Evolutionary conservation across 2,797 vertebrate species (phyloP).

Genomic region (Dermochelys coriacea): DNA sequence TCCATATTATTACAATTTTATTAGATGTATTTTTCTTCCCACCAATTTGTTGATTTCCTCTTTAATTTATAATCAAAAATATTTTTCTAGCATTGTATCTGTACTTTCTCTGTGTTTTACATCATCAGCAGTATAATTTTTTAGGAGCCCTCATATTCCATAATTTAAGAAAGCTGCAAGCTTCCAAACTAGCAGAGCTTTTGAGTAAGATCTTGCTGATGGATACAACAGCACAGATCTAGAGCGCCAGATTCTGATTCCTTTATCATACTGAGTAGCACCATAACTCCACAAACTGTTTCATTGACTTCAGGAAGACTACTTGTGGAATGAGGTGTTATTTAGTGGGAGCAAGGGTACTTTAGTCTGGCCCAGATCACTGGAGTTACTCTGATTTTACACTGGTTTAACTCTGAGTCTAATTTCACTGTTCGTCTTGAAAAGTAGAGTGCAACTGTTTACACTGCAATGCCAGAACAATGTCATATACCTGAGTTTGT

Average conservation of each 20-base stretch:
- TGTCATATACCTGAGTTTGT: neutral
- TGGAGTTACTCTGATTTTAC: neutral
- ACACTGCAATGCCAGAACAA: neutral
- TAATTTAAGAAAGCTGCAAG: neutral
- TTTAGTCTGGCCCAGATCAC: neutral
- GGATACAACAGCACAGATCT: neutral
- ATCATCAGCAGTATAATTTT: neutral
- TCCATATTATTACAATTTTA: neutral
- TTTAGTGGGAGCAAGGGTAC: neutral
- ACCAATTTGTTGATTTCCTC: neutral
- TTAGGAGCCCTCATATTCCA: neutral
- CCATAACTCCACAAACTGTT: rapidly evolving
- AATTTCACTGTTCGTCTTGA: neutral
- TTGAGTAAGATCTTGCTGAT: neutral
- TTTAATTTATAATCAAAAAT: neutral
- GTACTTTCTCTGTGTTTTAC: neutral
- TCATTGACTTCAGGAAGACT: neutral
- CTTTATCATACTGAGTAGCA: neutral
- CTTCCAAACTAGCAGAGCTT: neutral
- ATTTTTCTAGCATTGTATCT: neutral
- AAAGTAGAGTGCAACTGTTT: neutral
- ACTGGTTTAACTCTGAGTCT: neutral
- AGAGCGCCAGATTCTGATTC: neutral
- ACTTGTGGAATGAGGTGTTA: neutral
- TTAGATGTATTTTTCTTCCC: neutral